A percentile compares a stretch with the other conserved stretches of the same genome.
Evolutionary conservation across 2,113 vertebrate genomes (phyloP).

Genomic region (Percina caprodes): DNA sequence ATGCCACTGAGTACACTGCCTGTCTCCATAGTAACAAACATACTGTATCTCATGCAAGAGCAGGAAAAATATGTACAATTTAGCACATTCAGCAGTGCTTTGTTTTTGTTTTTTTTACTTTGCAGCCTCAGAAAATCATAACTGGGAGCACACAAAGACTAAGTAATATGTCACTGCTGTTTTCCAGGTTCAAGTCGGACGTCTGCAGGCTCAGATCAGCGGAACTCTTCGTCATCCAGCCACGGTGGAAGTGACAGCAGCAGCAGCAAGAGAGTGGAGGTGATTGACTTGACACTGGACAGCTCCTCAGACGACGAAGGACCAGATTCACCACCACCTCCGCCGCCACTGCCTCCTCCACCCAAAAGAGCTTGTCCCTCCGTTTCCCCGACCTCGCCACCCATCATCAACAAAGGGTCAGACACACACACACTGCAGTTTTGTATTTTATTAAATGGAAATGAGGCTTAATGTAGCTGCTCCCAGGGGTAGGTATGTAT

Average conservation of each 20-base stretch:
- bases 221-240: slow-evolving; percentile 82
- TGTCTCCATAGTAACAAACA: slow-evolving; percentile 64
- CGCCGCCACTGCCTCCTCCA: slow-evolving; percentile 76
- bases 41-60: not conserved
- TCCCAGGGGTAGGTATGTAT: not conserved
- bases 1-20: slow-evolving; percentile 19
- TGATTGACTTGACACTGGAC: slow-evolving; percentile 97
- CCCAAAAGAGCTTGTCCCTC: slow-evolving; percentile 93
- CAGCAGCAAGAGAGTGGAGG: slow-evolving; percentile 92
- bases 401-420: slow-evolving; percentile 93
- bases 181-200: slow-evolving; percentile 86
- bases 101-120: not conserved
- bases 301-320: slow-evolving; percentile 96
- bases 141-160: not conserved
- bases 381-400: slow-evolving; percentile 91
- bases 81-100: not conserved
- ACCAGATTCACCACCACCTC: slow-evolving; percentile 76
- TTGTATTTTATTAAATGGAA: slow-evolving; percentile 28
- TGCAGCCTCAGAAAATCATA: not conserved
- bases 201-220: slow-evolving; percentile 88
- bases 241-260: slow-evolving; percentile 78
- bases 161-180: not conserved
- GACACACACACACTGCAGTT: slow-evolving; percentile 35
- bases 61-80: not conserved
- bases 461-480: slow-evolving; percentile 18